A percentile compares a stretch with the other conserved stretches of the same genome.
These are phyloP conservation scores for Erithacus rubecula DNA, from an alignment of 2,797 vertebrate species.

Conservation along the genomic window DNA sequence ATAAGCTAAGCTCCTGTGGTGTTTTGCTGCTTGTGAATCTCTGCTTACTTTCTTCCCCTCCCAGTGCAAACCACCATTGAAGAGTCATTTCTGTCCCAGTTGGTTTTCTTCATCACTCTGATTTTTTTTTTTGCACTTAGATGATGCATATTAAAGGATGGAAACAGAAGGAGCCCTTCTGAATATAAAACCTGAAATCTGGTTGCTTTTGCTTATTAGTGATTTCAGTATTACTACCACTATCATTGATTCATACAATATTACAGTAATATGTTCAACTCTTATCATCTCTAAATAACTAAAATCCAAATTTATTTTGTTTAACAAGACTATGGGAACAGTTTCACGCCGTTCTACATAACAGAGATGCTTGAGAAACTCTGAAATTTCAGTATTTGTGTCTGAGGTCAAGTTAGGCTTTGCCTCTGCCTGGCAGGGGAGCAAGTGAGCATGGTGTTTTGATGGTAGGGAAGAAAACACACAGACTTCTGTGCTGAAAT, in stretches of 20 bases:
- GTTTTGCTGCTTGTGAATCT: neutral
- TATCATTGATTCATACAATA: neutral
- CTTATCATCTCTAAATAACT: neutral
- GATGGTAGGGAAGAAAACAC: neutral
- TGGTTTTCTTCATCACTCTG: neutral
- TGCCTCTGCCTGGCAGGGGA: neutral
- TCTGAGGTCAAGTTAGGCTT: neutral
- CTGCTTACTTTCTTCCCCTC: neutral
- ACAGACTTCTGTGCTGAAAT: neutral
- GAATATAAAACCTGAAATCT: neutral
- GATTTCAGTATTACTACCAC: neutral
- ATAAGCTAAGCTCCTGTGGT: neutral
- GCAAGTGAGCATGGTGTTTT: neutral
- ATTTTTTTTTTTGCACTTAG: neutral
- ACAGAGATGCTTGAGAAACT: neutral
- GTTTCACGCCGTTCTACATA: neutral
- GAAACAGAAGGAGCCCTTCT: neutral
- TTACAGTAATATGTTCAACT: neutral
- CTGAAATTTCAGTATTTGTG: neutral
- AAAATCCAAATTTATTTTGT: neutral
- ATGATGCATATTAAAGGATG: neutral
- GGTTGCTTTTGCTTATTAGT: neutral
- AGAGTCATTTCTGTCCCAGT: neutral
- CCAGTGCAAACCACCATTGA: neutral
- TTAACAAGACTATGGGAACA: neutral